phyloP scores from a whole-genome alignment of 92 coral and sea anemone genomes.

The Meandrina meandrites region DNA sequence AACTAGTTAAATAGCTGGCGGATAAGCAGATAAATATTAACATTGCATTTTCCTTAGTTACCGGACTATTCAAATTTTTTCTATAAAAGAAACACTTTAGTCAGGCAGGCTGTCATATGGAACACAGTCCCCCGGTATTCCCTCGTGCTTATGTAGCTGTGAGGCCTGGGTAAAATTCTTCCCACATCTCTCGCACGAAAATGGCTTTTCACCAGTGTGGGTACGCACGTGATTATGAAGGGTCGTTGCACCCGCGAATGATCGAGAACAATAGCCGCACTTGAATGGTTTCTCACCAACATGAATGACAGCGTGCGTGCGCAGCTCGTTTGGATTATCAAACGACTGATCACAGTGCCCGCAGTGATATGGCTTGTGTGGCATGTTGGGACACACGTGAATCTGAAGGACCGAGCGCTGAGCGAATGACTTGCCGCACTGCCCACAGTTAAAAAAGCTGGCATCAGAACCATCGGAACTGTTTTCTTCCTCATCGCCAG shows the following conservation, averaged over 20 bases:
- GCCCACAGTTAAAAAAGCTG: slow-evolving; percentile 73
- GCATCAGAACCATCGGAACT: slow-evolving; percentile 46
- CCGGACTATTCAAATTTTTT: background rate
- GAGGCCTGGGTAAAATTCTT: slow-evolving; percentile 91
- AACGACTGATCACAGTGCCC: slow-evolving; percentile 91
- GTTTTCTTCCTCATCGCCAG: slow-evolving; percentile 24
- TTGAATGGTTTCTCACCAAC: slow-evolving; percentile 93
- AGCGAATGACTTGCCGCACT: slow-evolving; percentile 86
- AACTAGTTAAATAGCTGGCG: background rate
- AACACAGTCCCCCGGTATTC: slow-evolving; percentile 77
- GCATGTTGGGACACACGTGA: slow-evolving; percentile 86
- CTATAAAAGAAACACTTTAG: background rate
- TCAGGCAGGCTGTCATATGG: slow-evolving; percentile 17
- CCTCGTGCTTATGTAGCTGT: slow-evolving; percentile 91
- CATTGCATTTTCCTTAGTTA: background rate
- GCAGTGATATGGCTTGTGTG: slow-evolving; percentile 83
- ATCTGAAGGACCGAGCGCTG: slow-evolving; percentile 91
- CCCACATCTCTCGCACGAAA: slow-evolving; percentile 86
- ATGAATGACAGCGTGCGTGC: slow-evolving; percentile 95
- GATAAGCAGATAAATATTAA: background rate
- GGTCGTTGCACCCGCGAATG: slow-evolving; percentile 97
- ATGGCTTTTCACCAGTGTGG: slow-evolving; percentile 97
- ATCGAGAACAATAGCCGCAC: slow-evolving; percentile 95
- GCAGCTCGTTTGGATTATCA: slow-evolving; percentile 80
- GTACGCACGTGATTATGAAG: slow-evolving; percentile 95